Percentiles rank a stretch among this genome's conserved stretches.
Conservation (phyloP, 2,113 vertebrate species). For the Elanoides forficatus region DNA sequence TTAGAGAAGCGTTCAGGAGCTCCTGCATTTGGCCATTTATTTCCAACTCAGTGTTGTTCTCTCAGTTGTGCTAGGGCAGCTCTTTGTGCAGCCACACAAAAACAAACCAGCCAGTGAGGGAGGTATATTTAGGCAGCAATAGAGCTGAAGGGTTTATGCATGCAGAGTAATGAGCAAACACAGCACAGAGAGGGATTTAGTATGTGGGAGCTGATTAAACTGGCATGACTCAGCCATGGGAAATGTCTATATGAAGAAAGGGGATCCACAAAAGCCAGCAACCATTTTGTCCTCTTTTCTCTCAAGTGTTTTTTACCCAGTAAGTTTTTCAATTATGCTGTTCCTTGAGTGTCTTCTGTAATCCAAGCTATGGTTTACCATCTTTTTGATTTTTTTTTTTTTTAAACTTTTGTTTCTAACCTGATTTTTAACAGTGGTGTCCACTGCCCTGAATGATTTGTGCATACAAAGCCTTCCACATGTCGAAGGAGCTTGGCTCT, state of each 20-base stretch:
- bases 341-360: neutral
- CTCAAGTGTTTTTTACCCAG: neutral
- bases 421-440: neutral
- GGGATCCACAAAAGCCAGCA: neutral
- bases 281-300: neutral
- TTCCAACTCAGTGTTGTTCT: neutral
- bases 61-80: neutral
- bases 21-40: neutral
- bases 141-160: neutral
- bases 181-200: neutral
- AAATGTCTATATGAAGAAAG: neutral
- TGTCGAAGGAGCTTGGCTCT: neutral
- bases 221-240: neutral
- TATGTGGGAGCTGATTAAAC: neutral
- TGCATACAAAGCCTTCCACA: neutral
- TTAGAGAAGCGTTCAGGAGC: neutral
- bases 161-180: neutral
- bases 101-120: neutral
- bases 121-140: neutral
- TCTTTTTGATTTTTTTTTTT: neutral
- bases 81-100: neutral
- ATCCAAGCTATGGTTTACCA: neutral
- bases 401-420: neutral
- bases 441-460: rapidly evolving
- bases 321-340: neutral